Evolutionary conservation across 1,140 invertebrate species (phyloP).

Genomic region (Ylistrum balloti): DNA sequence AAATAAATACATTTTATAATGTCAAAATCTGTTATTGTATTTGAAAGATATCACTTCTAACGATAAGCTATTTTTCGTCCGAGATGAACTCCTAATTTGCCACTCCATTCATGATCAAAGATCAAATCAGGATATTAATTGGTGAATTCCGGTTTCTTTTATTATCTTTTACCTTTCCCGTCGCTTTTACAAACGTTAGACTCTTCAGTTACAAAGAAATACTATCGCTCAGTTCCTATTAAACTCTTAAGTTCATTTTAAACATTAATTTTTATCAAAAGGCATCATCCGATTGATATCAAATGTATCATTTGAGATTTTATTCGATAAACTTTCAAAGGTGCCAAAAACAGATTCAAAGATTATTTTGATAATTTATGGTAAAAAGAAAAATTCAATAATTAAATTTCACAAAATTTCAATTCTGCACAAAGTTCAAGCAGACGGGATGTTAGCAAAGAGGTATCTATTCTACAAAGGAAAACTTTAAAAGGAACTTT

Average conservation of each 20-base stretch:
- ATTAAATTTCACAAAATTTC: constrained; percentile 14
- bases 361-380: background rate
- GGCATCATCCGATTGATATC: background rate
- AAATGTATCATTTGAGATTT: background rate
- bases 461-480: background rate
- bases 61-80: background rate
- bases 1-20: background rate
- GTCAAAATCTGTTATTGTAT: background rate
- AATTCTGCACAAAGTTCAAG: constrained; percentile 26
- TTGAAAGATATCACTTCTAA: constrained; percentile 35
- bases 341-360: background rate
- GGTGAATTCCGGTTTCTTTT: background rate
- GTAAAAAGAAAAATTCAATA: background rate
- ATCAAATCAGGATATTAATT: background rate
- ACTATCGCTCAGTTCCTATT: background rate
- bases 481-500: background rate
- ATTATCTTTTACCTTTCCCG: background rate
- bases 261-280: background rate
- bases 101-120: background rate
- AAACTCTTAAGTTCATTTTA: background rate
- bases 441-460: background rate
- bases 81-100: background rate
- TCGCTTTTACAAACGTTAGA: background rate
- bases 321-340: constrained; percentile 4
- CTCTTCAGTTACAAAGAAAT: background rate